A percentile compares a stretch with the other conserved stretches of the same genome.
Conservation (phyloP, 2,113 vertebrate genomes). For the Psilopogon haemacephalus region DNA sequence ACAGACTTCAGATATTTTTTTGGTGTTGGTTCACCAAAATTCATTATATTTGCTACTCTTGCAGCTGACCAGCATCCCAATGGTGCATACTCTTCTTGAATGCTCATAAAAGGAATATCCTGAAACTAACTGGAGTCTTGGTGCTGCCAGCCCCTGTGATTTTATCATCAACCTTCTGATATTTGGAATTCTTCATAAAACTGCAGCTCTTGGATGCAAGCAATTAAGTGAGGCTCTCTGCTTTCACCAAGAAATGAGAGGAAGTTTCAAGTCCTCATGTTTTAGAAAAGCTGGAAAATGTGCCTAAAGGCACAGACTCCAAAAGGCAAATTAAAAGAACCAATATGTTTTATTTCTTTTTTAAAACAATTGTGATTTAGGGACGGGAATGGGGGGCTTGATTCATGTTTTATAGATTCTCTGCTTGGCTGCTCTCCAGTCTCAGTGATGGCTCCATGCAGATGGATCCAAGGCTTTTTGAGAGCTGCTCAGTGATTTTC, state of each 20-base stretch:
- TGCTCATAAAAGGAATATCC: neutral
- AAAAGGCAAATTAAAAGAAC: conserved; percentile 54
- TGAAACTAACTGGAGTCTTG: neutral
- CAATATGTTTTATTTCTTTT: conserved; percentile 40
- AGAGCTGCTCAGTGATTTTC: neutral
- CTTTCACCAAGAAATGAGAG: conserved; percentile 37
- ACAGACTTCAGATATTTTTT: neutral
- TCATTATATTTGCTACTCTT: neutral
- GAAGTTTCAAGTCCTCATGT: neutral
- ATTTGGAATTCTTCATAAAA: conserved; percentile 34
- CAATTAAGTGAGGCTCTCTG: conserved; percentile 26
- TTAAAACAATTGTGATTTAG: conserved; percentile 45
- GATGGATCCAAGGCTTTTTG: neutral
- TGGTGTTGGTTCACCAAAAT: neutral
- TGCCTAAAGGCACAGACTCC: conserved; percentile 42
- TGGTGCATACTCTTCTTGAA: neutral
- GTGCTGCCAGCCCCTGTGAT: neutral
- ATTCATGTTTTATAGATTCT: conserved; percentile 33
- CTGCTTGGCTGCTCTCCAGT: neutral
- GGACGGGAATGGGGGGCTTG: neutral
- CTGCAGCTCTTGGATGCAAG: neutral
- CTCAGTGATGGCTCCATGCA: neutral
- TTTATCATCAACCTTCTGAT: conserved; percentile 26
- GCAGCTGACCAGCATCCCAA: neutral
- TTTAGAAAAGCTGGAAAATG: conserved; percentile 22